Conservation (phyloP, 2,797 vertebrate species). For the Arnoldichthys spilopterus region DNA sequence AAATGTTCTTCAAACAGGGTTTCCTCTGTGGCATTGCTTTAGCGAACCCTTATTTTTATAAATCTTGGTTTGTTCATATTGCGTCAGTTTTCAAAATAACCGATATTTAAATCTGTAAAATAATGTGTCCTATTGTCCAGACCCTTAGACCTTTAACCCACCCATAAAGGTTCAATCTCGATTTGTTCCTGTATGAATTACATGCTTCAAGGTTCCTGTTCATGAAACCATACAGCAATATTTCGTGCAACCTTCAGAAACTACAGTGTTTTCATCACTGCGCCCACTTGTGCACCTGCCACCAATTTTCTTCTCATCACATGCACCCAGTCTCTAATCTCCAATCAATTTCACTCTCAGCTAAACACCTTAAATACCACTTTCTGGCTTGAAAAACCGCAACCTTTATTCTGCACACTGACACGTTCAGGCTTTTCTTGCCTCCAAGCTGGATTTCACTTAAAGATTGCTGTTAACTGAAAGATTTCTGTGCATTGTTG, state of each 20-base stretch:
- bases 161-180: no score
- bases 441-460: not conserved
- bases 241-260: conserved; percentile 2
- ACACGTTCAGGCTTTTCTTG: not conserved
- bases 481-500: not conserved
- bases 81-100: no score
- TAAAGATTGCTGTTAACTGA: no score
- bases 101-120: no score
- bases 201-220: not conserved
- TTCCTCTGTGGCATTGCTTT: no score
- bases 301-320: conserved; percentile 39
- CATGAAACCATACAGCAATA: not conserved
- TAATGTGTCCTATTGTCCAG: no score
- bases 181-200: not conserved
- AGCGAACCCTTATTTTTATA: no score
- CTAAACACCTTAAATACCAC: not conserved
- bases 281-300: conserved; percentile 42
- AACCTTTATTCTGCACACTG: not conserved
- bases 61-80: no score
- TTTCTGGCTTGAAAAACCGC: conserved; percentile 2
- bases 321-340: conserved; percentile 31
- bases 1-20: no score
- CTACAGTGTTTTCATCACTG: not conserved
- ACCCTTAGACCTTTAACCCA: no score
- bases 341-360: conserved; percentile 27